phyloP scores from a whole-genome alignment of 1,140 invertebrate genomes.

The Lepidurus apus region DNA sequence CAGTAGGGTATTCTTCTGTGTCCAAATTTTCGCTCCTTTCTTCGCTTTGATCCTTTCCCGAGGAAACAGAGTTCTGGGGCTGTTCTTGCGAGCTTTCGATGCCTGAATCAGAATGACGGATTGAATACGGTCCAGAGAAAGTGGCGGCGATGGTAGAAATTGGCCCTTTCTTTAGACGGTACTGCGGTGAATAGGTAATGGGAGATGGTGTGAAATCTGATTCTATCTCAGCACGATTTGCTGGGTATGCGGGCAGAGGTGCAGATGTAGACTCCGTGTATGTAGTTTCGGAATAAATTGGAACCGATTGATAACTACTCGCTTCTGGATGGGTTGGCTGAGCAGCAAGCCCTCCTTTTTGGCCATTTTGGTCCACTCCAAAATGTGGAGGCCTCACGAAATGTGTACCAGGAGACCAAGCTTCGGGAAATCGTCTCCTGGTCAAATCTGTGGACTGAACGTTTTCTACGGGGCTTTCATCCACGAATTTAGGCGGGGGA shows the following conservation, averaged over 20 bases:
- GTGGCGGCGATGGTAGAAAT: background rate
- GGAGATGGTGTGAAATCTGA: background rate
- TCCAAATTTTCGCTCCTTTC: background rate
- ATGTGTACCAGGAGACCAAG: too few relatives aligned
- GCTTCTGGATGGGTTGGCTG: too few relatives aligned
- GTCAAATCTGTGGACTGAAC: too few relatives aligned
- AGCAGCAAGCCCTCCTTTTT: too few relatives aligned
- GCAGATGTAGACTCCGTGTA: background rate
- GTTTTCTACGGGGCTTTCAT: too few relatives aligned
- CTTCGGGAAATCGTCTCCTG: too few relatives aligned
- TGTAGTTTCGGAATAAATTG: background rate
- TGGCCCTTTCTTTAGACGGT: background rate
- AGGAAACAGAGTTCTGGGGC: background rate
- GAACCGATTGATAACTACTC: background rate
- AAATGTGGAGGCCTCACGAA: too few relatives aligned
- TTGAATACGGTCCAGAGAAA: background rate
- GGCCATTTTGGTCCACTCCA: too few relatives aligned
- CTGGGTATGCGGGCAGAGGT: background rate
- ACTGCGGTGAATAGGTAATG: background rate
- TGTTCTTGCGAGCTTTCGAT: background rate
- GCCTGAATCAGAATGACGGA: background rate
- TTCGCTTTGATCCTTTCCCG: background rate
- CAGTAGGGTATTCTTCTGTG: background rate
- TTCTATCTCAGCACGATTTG: background rate
- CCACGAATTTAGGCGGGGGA: too few relatives aligned